phyloP scores from a whole-genome alignment of 2,888 invertebrate species.

The Eilema caniola region DNA sequence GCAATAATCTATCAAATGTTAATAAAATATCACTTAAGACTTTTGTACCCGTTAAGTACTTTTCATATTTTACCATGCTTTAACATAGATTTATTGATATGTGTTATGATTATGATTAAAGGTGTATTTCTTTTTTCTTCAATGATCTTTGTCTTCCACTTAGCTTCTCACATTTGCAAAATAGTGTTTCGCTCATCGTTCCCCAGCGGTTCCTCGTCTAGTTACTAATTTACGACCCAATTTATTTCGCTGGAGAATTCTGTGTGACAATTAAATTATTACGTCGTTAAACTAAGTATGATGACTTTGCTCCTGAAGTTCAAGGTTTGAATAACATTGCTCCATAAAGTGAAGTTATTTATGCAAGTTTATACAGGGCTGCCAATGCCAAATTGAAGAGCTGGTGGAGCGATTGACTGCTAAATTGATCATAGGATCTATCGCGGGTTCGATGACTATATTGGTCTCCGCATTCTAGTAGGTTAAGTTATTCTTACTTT shows the following conservation, averaged over 20 bases:
- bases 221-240: conserved; percentile 6
- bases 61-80: too few relatives aligned
- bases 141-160: neutral
- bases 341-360: neutral
- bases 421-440: neutral
- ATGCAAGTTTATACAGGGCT: neutral
- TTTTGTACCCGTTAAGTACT: too few relatives aligned
- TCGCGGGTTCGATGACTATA: neutral
- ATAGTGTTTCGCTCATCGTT: neutral
- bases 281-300: conserved; percentile 12
- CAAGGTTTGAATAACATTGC: conserved; percentile 10
- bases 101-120: too few relatives aligned
- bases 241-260: conserved; percentile 5
- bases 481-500: neutral
- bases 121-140: too few relatives aligned
- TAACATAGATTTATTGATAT: too few relatives aligned
- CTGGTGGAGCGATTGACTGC: neutral
- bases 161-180: neutral
- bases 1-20: neutral
- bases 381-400: neutral
- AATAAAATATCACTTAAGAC: neutral
- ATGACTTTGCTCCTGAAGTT: conserved; percentile 10
- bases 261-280: conserved; percentile 14
- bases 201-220: neutral
- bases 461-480: too few relatives aligned